Base-by-base conservation (phyloP, 2,113 vertebrate species). In the Hyla sarda region DNA sequence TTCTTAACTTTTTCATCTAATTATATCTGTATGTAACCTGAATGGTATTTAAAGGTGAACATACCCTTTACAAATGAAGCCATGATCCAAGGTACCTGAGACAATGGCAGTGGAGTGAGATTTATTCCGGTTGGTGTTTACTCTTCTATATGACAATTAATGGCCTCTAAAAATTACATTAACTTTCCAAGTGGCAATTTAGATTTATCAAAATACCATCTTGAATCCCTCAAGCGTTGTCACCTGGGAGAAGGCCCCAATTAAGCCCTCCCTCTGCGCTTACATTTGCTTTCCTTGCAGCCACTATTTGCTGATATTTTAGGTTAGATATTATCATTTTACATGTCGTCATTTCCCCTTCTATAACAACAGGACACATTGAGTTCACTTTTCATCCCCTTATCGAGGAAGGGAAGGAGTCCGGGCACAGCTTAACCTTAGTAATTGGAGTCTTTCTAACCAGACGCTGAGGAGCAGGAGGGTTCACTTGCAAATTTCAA, bases 161-260 rank as follows among this genome's bases (percentile, higher is more conserved):
- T 56, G 84, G 50, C 50, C 28, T 48, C 47, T 56, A 58, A 50
- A 41, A 34, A 54, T 12, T 52, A 30, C 73, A 85, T 85, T 71
- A 85, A n/a, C 73, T 62, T 34, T 19, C 19, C 16, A 12, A 48
- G 52, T 32, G 41, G 56, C 56, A 71, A 5, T 69, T 8, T 60
- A 47, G 17, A 77, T 87, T 83, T 82, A 87, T 82, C 80, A 87
- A 83, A 83, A 83, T 82, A 72, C 58, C 86, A 87, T 82, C 69
- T 82, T 81, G 50, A 52, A 56, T 80, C 37, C 32, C 23, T 37
- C 69, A 60, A 62, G 37, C 37, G 62, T 16, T 34, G 30, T 34
- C 62, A 25, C 47, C 34, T 47, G 72, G 54, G 71, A 82, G 41
- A 52, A 32, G 8, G 50, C 30, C 32, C 21, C 45, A 82, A 83